Percentiles rank a stretch among this genome's conserved stretches.
Conservation (phyloP, 1,140 invertebrate genomes). For the Drosophila triauraria region DNA sequence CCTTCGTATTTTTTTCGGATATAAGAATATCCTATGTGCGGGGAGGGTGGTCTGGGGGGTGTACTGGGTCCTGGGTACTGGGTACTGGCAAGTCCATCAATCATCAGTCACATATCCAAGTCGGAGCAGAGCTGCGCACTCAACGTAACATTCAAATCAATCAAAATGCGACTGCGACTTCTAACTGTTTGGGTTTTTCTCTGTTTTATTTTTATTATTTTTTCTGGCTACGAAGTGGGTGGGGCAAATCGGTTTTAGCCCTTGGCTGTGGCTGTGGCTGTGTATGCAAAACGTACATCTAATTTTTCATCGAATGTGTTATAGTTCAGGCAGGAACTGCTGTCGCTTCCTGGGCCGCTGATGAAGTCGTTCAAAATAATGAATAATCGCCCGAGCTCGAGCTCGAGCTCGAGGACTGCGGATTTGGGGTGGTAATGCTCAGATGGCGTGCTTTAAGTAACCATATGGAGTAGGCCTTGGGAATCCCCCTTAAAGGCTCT, state of each 20-base stretch:
- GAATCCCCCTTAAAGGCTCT: background rate
- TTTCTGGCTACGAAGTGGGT: background rate
- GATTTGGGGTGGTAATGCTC: constrained; percentile 58
- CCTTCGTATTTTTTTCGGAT: constrained; percentile 24
- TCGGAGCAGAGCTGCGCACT: constrained; percentile 57
- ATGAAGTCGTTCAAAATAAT: constrained; percentile 65
- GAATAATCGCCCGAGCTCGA: constrained; percentile 61
- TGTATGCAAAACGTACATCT: constrained; percentile 76
- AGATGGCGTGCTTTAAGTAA: constrained; percentile 59
- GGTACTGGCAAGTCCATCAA: constrained; percentile 75
- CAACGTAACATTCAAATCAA: constrained; percentile 84
- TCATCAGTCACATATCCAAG: constrained; percentile 77
- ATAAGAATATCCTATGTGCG: constrained; percentile 40
- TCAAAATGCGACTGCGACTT: constrained; percentile 73
- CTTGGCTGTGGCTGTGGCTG: background rate
- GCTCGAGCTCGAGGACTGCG: background rate
- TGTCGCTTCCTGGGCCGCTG: constrained; percentile 15
- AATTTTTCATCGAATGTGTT: constrained; percentile 80
- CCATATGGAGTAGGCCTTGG: constrained; percentile 41
- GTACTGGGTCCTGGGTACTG: constrained; percentile 26
- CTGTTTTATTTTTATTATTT: constrained; percentile 19
- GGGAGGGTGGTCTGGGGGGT: constrained; percentile 34
- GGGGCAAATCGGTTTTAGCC: constrained; percentile 40
- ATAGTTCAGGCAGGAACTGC: constrained; percentile 35
- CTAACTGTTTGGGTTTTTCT: constrained; percentile 53